These are phyloP conservation scores for Sebastes oblongus DNA, from an alignment of 2,797 vertebrate genomes.

Conservation along the genomic window DNA sequence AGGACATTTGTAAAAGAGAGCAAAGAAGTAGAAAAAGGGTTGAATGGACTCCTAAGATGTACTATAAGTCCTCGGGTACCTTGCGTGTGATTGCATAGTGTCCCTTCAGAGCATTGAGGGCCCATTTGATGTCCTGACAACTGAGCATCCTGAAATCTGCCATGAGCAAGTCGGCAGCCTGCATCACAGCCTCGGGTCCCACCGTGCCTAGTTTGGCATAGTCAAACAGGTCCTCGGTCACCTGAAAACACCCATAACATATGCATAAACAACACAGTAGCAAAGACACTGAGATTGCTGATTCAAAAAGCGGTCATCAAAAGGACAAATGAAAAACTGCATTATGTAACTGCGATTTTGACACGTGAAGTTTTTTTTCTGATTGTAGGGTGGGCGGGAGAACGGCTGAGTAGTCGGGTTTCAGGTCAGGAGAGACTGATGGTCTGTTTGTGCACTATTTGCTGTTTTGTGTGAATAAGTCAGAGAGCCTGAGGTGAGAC, in stretches of 20 bases:
- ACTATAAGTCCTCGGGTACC: constrained; percentile 65
- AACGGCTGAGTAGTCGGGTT: neutral
- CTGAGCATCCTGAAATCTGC: constrained; percentile 97
- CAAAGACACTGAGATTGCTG: neutral
- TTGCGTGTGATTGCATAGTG: constrained; percentile 99
- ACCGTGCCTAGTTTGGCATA: constrained; percentile 86
- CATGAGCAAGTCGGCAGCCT: constrained; percentile 96
- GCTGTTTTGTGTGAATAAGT: neutral
- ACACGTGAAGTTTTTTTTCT: neutral
- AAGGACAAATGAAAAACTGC: neutral
- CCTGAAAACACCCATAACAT: constrained; percentile 52
- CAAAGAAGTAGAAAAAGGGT: no score
- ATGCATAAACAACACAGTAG: neutral
- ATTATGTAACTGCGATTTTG: neutral
- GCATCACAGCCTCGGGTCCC: constrained; percentile 88
- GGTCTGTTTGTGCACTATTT: neutral
- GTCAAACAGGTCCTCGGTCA: constrained; percentile 93
- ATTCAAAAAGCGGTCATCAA: neutral
- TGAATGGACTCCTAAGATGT: neutral
- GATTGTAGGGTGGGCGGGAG: neutral
- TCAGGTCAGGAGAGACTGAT: neutral
- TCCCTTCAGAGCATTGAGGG: constrained; percentile 95
- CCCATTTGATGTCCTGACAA: constrained; percentile 98
- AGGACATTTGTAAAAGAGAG: neutral
- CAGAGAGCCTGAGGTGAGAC: neutral